Percentiles rank a stretch among this genome's conserved stretches.
Conservation (phyloP, 2,888 invertebrate species). For the Callinectes sapidus region DNA sequence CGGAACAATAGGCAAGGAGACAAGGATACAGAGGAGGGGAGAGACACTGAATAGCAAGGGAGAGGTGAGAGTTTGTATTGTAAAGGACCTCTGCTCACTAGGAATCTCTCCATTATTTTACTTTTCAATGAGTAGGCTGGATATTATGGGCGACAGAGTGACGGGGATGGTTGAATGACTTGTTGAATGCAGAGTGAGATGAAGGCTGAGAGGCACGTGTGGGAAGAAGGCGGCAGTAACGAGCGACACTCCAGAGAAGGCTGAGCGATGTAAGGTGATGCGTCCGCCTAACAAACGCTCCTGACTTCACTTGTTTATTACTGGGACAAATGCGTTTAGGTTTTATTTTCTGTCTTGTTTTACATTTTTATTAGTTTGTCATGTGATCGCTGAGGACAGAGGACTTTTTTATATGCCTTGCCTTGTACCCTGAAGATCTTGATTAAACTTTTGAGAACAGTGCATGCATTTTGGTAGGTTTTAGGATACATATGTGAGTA, state of each 20-base stretch:
- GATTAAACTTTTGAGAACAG: no score
- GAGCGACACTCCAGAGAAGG: neutral
- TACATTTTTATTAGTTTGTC: no score
- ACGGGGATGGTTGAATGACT: neutral
- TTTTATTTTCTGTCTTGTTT: no score
- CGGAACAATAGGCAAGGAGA: slow-evolving; percentile 7
- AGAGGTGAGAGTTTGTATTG: neutral
- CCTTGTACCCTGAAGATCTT: no score
- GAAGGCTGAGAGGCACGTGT: neutral
- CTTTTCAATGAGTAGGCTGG: neutral
- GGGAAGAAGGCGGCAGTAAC: neutral
- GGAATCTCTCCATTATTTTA: neutral
- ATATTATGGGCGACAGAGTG: neutral
- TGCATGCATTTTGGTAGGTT: no score
- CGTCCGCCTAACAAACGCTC: no score
- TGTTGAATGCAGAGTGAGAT: neutral
- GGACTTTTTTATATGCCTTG: no score
- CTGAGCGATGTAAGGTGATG: no score
- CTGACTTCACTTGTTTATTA: no score
- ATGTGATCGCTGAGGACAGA: no score
- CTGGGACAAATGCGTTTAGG: no score
- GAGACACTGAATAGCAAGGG: neutral
- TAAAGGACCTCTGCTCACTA: neutral
- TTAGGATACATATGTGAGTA: no score
- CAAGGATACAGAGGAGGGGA: neutral